Conservation (phyloP, 2,113 vertebrate genomes). For the Paralichthys olivaceus region DNA sequence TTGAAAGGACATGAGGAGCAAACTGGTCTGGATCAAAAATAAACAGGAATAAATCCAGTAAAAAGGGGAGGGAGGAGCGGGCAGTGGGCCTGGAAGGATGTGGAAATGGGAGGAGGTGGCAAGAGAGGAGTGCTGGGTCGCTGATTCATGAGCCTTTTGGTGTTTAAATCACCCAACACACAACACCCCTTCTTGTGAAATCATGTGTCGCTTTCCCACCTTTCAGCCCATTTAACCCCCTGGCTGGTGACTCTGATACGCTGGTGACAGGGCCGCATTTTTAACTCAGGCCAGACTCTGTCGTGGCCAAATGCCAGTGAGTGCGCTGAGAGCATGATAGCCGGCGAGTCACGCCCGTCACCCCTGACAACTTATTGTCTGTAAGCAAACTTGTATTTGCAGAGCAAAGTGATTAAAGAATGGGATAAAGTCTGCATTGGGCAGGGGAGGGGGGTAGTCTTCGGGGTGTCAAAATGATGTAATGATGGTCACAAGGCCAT, state of each 20-base stretch:
- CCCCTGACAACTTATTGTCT: conserved; percentile 63
- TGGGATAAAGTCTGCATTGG: conserved; percentile 17
- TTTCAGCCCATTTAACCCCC: conserved; percentile 67
- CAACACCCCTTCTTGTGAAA: conserved; percentile 68
- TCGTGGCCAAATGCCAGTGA: conserved; percentile 50
- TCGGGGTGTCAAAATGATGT: conserved; percentile 81
- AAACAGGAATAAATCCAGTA: conserved; percentile 82
- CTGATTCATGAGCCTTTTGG: conserved; percentile 78
- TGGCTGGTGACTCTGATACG: conserved; percentile 64
- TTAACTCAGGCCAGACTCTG: conserved; percentile 16
- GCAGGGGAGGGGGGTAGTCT: conserved; percentile 5
- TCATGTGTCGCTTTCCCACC: conserved; percentile 63
- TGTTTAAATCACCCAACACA: conserved; percentile 68
- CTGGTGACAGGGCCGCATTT: conserved; percentile 59
- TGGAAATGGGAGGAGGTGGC: conserved; percentile 67
- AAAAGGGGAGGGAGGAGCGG: conserved; percentile 43
- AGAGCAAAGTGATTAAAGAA: conserved; percentile 44
- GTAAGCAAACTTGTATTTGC: conserved; percentile 46
- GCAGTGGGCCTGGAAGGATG: conserved; percentile 67
- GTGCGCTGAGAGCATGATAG: conserved; percentile 46
- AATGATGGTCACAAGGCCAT: conserved; percentile 78
- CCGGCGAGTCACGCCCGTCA: conserved; percentile 54
- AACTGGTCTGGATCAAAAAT: conserved; percentile 78
- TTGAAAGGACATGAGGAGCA: conserved; percentile 75
- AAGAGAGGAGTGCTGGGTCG: conserved; percentile 39